Evolutionary conservation across 2,888 invertebrate genomes (phyloP), one percentile per base, ranked within the genome.

Genomic region (Odontocolon sp.): DNA sequence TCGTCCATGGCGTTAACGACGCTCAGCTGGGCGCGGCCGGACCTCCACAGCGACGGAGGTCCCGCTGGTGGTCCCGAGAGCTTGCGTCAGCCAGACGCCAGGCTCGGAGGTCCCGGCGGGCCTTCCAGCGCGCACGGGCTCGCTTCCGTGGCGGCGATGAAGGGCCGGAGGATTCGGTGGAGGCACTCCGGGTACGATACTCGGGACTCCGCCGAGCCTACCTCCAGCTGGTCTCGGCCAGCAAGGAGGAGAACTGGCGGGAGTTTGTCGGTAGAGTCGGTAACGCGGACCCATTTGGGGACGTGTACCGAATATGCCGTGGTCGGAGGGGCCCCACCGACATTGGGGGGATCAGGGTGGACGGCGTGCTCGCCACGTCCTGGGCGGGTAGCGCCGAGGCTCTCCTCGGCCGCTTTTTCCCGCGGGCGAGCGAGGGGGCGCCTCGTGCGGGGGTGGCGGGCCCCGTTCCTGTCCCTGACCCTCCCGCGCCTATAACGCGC

Each of bases 281-380:
- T n/a, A n/a, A n/a, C n/a, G n/a, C n/a, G n/a, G n/a, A n/a, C n/a
- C n/a, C n/a, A n/a, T n/a, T n/a, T n/a, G n/a, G n/a, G n/a, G n/a
- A n/a, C n/a, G n/a, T n/a, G n/a, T n/a, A n/a, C n/a, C n/a, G n/a
- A n/a, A n/a, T n/a, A n/a, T n/a, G n/a, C n/a, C n/a, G n/a, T n/a
- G n/a, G n/a, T n/a, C n/a, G n/a, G n/a, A n/a, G n/a, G n/a, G 28
- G 59, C 18, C 61, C 42, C 8, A n/a, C 28, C 5, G 61, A 61
- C 6, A 61, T 45, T 18, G 61, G 61, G 2, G 31, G 61, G n/a
- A 38, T 61, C 6, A 40, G 33, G 3, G 63, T 50, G 3, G 50
- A 50, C 8, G 59, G 42, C 0, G n/a, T n/a, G 28, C 31, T 18
- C 9, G 16, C 42, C 0, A 31, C 59, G 18, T 42, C 59, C 0